Conservation (phyloP, 2,797 vertebrate species). For the Chiroxiphia lanceolata region DNA sequence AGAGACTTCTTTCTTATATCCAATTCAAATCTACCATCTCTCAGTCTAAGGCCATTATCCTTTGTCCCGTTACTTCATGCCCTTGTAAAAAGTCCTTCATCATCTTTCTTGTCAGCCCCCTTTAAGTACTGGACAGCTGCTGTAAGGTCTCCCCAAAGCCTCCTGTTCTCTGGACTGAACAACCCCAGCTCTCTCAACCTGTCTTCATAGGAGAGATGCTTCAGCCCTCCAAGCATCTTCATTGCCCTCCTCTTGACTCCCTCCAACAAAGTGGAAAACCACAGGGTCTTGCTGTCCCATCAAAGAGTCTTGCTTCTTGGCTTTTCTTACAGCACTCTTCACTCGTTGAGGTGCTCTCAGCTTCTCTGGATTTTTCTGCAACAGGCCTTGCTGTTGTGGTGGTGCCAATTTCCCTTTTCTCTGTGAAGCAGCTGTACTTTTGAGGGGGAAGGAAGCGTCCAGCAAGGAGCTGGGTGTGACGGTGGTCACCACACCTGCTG, state of each 20-base stretch:
- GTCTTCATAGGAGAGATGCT: not conserved
- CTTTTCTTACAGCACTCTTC: constrained; percentile 16
- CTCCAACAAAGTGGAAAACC: not conserved
- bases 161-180: not conserved
- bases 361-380: not conserved
- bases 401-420: not conserved
- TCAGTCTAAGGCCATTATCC: not conserved
- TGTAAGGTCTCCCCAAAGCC: not conserved
- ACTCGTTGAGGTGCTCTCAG: constrained; percentile 8
- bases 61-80: not conserved
- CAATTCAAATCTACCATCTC: fast-evolving
- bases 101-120: not conserved
- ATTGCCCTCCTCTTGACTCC: not conserved
- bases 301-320: not conserved
- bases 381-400: not conserved
- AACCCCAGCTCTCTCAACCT: not conserved
- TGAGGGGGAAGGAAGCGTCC: not conserved
- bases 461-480: not conserved
- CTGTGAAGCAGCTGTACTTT: not conserved
- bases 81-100: not conserved
- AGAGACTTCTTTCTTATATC: not conserved
- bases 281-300: not conserved
- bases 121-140: not conserved
- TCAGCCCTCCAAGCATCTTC: not conserved
- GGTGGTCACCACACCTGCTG: not conserved